These are phyloP conservation scores for Nematolebias whitei DNA, from an alignment of 2,113 vertebrate species.

Conservation along the genomic window DNA sequence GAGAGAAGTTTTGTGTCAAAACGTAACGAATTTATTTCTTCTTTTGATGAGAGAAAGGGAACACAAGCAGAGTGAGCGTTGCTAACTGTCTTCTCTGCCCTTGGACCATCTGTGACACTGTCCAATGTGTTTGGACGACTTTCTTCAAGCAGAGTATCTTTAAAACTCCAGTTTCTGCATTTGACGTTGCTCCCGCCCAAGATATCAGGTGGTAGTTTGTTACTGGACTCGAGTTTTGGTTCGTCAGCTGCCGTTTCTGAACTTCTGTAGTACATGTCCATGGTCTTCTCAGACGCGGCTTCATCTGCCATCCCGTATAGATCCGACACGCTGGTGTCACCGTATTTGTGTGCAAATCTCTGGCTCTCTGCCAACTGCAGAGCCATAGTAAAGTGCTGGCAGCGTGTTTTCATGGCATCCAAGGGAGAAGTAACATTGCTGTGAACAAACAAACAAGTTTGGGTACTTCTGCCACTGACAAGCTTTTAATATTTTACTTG, in stretches of 20 bases:
- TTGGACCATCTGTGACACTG: background rate
- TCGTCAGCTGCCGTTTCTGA: background rate
- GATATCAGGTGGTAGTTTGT: conserved; percentile 40
- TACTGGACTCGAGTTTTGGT: background rate
- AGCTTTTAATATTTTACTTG: background rate
- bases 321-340: conserved; percentile 60
- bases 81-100: background rate
- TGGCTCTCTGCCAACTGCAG: conserved; percentile 84
- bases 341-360: conserved; percentile 83
- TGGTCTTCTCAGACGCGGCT: background rate
- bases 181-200: conserved; percentile 36
- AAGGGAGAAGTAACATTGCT: conserved; percentile 67
- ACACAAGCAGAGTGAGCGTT: background rate
- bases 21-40: background rate
- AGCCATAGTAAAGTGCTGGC: conserved; percentile 76
- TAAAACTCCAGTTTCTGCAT: background rate
- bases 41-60: background rate
- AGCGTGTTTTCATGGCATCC: conserved; percentile 65
- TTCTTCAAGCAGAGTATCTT: conserved; percentile 5
- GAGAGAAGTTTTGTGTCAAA: background rate
- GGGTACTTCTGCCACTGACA: background rate
- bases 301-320: conserved; percentile 8
- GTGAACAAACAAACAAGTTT: conserved; percentile 28
- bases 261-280: background rate
- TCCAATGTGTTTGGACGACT: background rate